Evolutionary conservation across 2,888 invertebrate species (phyloP).

Genomic region (Polyploca ridens): DNA sequence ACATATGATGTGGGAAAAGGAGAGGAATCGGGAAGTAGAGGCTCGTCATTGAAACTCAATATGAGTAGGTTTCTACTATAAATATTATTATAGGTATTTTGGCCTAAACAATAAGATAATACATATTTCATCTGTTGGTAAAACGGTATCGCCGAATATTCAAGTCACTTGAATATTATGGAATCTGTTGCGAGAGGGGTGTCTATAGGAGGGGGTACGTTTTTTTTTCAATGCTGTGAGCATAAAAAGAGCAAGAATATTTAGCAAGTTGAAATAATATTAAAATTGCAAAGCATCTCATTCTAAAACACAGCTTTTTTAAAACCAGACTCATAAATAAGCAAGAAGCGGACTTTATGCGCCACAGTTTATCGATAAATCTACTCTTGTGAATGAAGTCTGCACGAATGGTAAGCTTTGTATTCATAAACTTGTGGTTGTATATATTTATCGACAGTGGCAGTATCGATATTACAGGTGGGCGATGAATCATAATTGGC

Average conservation of each 20-base stretch:
- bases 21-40: no score
- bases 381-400: constrained; percentile 3
- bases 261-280: not conserved
- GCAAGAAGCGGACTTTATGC: not conserved
- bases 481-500: not conserved
- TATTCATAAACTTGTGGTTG: not conserved
- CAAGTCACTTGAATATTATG: no score
- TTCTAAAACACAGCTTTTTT: not conserved
- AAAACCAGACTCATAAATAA: constrained; percentile 1
- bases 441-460: not conserved
- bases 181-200: no score
- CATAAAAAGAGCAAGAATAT: not conserved
- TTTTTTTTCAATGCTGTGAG: no score
- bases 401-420: not conserved
- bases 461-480: not conserved
- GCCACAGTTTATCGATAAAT: constrained; percentile 5
- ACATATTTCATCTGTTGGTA: no score
- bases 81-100: no score
- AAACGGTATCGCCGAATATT: no score
- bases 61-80: no score
- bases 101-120: no score
- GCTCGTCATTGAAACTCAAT: no score
- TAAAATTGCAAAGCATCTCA: not conserved
- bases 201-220: no score
- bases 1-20: no score